A percentile compares a stretch with the other conserved stretches of the same genome.
phyloP scores from a whole-genome alignment of 92 coral and sea anemone species.

The Actinernus sp. region DNA sequence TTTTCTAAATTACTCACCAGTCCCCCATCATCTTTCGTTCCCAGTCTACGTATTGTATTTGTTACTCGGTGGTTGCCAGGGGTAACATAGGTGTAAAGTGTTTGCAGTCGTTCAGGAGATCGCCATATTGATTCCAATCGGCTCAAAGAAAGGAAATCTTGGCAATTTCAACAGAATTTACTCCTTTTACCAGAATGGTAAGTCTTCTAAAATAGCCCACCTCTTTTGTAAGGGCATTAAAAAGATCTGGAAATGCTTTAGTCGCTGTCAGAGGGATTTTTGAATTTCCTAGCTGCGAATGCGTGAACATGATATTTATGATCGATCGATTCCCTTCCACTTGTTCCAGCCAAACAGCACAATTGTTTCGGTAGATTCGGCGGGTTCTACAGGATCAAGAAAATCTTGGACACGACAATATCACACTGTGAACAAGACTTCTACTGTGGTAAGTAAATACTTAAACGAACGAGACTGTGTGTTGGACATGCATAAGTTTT shows the following conservation, averaged over 20 bases:
- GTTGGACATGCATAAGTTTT: no score
- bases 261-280: no score
- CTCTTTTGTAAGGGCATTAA: no score
- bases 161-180: no score
- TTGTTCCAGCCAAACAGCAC: constrained; percentile 86
- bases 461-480: no score
- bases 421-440: constrained; percentile 94
- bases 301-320: neutral
- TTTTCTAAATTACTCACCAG: neutral
- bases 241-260: no score
- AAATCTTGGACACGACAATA: constrained; percentile 92
- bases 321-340: constrained; percentile 2
- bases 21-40: neutral
- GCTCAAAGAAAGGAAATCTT: neutral
- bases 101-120: constrained; percentile 17
- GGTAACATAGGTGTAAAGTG: constrained; percentile 24
- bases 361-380: constrained; percentile 88
- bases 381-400: constrained; percentile 91
- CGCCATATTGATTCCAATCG: constrained; percentile 53
- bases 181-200: neutral
- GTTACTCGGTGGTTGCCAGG: constrained; percentile 18
- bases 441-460: constrained; percentile 87
- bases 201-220: neutral
- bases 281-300: neutral
- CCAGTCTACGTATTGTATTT: neutral